Conservation (phyloP, 2,113 vertebrate species). For the Aptenodytes patagonicus region DNA sequence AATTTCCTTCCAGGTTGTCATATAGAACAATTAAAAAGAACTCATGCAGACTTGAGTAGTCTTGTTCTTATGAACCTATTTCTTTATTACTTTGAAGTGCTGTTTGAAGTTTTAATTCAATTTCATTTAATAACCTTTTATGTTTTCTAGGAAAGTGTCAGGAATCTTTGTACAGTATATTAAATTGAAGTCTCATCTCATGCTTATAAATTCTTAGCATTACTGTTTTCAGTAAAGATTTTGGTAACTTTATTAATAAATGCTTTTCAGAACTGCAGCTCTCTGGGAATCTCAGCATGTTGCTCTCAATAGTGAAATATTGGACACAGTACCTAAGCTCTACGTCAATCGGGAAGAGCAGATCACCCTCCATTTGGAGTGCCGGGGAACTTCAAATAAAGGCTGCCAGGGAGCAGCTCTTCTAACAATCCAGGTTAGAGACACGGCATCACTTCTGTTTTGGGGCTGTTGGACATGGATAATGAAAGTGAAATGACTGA, state of each 20-base stretch:
- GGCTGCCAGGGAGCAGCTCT: constrained; percentile 88
- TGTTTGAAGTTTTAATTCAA: not conserved
- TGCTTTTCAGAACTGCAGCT: constrained; percentile 82
- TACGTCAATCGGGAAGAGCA: constrained; percentile 92
- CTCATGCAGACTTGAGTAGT: not conserved
- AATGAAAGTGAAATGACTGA: not conserved
- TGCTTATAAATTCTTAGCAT: not conserved
- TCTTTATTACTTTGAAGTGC: not conserved
- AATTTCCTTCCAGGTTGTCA: not conserved
- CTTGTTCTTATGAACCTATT: not conserved
- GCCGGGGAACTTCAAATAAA: constrained; percentile 84
- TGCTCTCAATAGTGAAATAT: constrained; percentile 86
- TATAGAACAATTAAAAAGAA: not conserved
- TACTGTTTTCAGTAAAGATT: not conserved
- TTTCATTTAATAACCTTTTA: not conserved
- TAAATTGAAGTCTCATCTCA: not conserved
- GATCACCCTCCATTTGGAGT: constrained; percentile 85
- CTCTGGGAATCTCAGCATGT: constrained; percentile 92
- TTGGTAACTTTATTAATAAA: not conserved
- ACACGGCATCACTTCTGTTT: not conserved
- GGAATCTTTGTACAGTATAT: not conserved
- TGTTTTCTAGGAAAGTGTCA: not conserved
- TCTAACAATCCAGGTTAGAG: constrained; percentile 84
- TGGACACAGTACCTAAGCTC: constrained; percentile 87
- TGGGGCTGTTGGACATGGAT: not conserved